Conservation (phyloP, 35 echinoderm and acorn worm species). For the Ptychodera flava region DNA sequence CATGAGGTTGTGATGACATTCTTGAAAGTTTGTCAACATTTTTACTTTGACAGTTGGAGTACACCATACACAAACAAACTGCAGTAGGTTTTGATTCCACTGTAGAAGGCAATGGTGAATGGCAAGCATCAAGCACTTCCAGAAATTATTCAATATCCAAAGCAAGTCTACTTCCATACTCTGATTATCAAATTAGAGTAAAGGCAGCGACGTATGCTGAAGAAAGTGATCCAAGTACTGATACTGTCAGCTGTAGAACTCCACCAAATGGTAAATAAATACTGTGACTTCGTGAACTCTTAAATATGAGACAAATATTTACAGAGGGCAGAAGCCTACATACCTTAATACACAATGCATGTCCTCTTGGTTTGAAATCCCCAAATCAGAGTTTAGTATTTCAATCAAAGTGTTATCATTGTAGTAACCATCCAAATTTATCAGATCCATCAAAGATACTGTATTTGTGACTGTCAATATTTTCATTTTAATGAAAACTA, state of each 20-base stretch:
- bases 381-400: too few species aligned
- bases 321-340: too few species aligned
- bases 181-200: neutral
- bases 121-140: neutral
- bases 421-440: too few species aligned
- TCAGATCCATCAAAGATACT: too few species aligned
- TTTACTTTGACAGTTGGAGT: neutral
- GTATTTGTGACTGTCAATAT: too few species aligned
- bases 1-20: too few species aligned
- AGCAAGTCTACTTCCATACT: neutral
- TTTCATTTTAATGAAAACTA: too few species aligned
- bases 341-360: too few species aligned
- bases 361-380: too few species aligned
- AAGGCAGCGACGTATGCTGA: neutral
- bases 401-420: too few species aligned
- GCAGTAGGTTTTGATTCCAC: neutral
- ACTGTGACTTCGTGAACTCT: too few species aligned
- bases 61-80: neutral
- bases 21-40: neutral
- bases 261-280: neutral
- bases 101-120: neutral
- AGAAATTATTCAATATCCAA: neutral
- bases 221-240: neutral
- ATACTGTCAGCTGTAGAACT: neutral
- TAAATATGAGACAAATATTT: too few species aligned